phyloP scores from a whole-genome alignment of 2,113 vertebrate species.

The Acinonyx jubatus region DNA sequence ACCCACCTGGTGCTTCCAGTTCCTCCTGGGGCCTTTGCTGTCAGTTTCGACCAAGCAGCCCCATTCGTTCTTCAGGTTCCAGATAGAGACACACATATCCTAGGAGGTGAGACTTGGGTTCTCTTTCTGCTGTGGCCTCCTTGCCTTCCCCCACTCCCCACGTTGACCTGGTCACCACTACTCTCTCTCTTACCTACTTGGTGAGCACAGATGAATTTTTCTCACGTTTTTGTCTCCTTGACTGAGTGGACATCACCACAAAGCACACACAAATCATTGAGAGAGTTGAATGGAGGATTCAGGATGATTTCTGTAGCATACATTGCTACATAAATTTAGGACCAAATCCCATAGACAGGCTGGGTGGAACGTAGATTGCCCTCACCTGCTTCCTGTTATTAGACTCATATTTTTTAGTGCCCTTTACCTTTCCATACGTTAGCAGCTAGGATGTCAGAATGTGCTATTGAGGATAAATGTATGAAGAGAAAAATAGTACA shows the following conservation, averaged over 20 bases:
- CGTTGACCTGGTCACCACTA: not conserved
- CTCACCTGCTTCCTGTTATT: not conserved
- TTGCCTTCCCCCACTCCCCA: too few relatives aligned
- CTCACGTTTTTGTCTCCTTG: not conserved
- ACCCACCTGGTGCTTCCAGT: not conserved
- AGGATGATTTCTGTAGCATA: not conserved
- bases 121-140: not conserved
- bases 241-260: not conserved
- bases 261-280: not conserved
- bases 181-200: not conserved
- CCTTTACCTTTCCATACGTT: too few relatives aligned
- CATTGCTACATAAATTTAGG: rapidly evolving
- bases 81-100: not conserved
- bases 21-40: too few relatives aligned
- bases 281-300: not conserved
- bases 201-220: not conserved
- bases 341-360: rapidly evolving
- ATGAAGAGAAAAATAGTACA: not conserved
- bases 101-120: rapidly evolving
- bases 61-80: not conserved
- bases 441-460: not conserved
- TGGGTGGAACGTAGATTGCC: rapidly evolving
- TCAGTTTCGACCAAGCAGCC: not conserved
- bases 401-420: not conserved
- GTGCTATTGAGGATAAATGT: not conserved